Conservation (phyloP, 2,113 vertebrate genomes). For the Salminus brasiliensis region DNA sequence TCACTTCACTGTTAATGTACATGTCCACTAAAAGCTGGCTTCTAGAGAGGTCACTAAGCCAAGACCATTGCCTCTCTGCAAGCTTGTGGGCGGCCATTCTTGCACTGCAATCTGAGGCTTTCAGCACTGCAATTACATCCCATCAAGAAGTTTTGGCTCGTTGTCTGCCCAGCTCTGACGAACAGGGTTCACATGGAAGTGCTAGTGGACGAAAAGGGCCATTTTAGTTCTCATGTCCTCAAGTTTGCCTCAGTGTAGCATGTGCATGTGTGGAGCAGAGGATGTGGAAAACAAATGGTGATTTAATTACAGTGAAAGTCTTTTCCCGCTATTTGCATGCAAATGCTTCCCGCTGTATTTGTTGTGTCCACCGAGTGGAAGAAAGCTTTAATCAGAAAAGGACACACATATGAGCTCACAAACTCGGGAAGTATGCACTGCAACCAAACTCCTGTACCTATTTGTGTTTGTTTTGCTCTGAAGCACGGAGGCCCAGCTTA, state of each 20-base stretch:
- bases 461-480: conserved; percentile 6
- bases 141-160: conserved; percentile 32
- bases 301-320: conserved; percentile 45
- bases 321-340: conserved; percentile 49
- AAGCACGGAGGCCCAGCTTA: background rate
- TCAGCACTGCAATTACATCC: conserved; percentile 41
- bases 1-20: too few relatives aligned
- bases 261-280: conserved; percentile 33
- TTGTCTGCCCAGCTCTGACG: conserved; percentile 29
- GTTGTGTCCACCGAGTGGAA: conserved; percentile 28
- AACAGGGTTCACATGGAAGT: conserved; percentile 35
- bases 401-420: background rate
- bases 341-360: conserved; percentile 38
- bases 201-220: conserved; percentile 21
- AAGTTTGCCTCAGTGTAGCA: conserved; percentile 31
- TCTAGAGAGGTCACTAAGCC: conserved; percentile 18
- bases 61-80: conserved; percentile 36
- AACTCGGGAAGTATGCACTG: background rate
- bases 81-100: conserved; percentile 40
- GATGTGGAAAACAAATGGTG: conserved; percentile 35
- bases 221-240: conserved; percentile 37
- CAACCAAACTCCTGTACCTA: conserved; percentile 23
- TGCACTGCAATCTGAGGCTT: conserved; percentile 44
- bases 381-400: conserved; percentile 31
- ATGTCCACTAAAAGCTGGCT: too few relatives aligned